Evolutionary conservation across 2,113 vertebrate genomes (phyloP).

Genomic region (Laticauda laticaudata): DNA sequence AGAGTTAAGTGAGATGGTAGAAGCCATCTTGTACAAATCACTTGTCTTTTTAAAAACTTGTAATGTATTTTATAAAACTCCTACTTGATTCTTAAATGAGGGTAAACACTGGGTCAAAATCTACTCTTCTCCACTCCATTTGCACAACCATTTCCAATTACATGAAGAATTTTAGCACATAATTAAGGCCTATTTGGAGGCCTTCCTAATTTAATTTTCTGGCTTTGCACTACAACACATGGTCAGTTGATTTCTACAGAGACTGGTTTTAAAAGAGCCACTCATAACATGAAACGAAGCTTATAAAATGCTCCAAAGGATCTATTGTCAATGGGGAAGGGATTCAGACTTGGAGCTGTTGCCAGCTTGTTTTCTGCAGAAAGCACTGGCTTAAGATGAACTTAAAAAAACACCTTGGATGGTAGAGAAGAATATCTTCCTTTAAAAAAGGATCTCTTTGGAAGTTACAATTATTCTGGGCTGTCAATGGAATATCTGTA

Average conservation of each 20-base stretch:
- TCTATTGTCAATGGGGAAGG: neutral
- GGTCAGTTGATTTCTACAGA: neutral
- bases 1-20: neutral
- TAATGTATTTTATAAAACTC: neutral
- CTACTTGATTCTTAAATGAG: neutral
- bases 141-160: neutral
- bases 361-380: neutral
- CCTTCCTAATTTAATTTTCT: constrained; percentile 1
- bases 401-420: neutral
- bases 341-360: neutral
- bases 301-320: neutral
- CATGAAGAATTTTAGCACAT: neutral
- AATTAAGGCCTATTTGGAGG: neutral
- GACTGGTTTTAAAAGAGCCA: neutral
- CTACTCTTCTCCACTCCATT: neutral
- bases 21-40: neutral
- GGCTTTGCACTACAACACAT: neutral
- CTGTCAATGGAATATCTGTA: neutral
- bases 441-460: neutral
- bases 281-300: neutral
- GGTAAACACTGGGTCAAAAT: neutral
- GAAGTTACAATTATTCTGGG: neutral
- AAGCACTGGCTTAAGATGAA: too few species aligned
- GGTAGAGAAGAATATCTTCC: neutral
- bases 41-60: neutral